Evolutionary conservation across 2,888 invertebrate species (phyloP).

Genomic region (Lycaena phlaeas): DNA sequence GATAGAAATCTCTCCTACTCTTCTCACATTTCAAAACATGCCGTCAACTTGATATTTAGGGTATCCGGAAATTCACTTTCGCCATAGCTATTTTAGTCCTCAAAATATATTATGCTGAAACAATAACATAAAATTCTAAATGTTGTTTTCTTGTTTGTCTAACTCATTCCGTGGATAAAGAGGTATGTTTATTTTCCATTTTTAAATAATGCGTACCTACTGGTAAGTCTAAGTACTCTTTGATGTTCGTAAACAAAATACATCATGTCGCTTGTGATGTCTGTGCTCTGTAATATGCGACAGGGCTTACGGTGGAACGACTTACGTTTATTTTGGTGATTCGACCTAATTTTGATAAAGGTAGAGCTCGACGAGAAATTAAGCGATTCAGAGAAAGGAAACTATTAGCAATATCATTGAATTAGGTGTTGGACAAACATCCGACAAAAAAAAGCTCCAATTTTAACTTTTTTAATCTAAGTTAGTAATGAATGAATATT

Average conservation of each 20-base stretch:
- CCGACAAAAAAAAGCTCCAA: no score
- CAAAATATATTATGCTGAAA: no score
- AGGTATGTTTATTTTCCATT: neutral
- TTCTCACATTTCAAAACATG: neutral
- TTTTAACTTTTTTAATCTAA: no score
- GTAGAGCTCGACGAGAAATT: no score
- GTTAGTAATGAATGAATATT: no score
- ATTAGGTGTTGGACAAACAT: no score
- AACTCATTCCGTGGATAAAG: neutral
- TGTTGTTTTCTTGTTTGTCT: neutral
- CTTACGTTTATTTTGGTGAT: neutral
- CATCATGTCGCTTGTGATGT: neutral
- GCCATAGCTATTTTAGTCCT: no score
- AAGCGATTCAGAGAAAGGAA: neutral
- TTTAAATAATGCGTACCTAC: neutral
- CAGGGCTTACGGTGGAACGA: neutral
- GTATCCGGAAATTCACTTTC: neutral
- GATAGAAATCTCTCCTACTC: no score
- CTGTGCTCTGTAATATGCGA: neutral
- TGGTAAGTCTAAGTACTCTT: slow-evolving; percentile 5
- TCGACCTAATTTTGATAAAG: neutral
- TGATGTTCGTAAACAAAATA: slow-evolving; percentile 15
- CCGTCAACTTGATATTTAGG: slow-evolving; percentile 5
- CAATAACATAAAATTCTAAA: no score
- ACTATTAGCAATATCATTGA: no score